A percentile compares a stretch with the other conserved stretches of the same genome.
These are phyloP conservation scores for Eupithecia inturbata DNA, from an alignment of 2,888 invertebrate genomes.

Conservation along the genomic window DNA sequence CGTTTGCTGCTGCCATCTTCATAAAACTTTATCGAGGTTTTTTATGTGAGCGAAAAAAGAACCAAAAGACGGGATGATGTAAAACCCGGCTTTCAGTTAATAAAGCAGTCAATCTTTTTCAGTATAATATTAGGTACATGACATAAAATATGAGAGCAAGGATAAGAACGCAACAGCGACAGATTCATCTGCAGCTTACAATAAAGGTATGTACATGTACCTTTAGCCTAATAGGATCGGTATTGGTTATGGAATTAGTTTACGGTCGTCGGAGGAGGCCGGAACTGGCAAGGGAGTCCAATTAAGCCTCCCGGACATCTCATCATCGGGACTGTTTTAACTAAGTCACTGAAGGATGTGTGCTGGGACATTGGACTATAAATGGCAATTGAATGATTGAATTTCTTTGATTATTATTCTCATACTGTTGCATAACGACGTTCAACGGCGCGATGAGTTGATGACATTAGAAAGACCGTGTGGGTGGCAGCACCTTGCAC, in stretches of 20 bases:
- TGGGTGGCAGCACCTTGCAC: not conserved
- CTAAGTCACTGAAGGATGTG: slow-evolving; percentile 6
- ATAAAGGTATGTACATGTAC: not conserved
- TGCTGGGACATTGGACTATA: slow-evolving; percentile 1
- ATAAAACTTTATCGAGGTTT: slow-evolving; percentile 43
- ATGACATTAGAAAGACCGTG: not conserved
- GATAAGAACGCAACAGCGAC: not conserved
- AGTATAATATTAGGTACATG: not conserved
- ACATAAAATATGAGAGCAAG: not conserved
- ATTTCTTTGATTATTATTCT: not conserved
- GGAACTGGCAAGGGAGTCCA: slow-evolving; percentile 12
- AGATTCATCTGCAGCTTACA: slow-evolving; percentile 1
- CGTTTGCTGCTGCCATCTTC: slow-evolving; percentile 42
- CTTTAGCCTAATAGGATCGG: slow-evolving; percentile 14
- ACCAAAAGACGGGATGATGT: slow-evolving; percentile 16
- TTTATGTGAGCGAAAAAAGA: slow-evolving; percentile 39
- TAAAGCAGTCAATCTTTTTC: slow-evolving; percentile 3
- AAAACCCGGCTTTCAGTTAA: slow-evolving; percentile 11
- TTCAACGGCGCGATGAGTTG: not conserved
- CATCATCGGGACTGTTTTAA: slow-evolving; percentile 14
- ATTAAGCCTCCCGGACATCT: slow-evolving; percentile 19
- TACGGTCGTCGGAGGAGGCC: slow-evolving; percentile 13
- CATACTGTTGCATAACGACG: not conserved
- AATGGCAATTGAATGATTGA: not conserved
- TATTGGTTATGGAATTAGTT: slow-evolving; percentile 22